Conservation (phyloP, 2,113 vertebrate species). For the Orycteropus afer region DNA sequence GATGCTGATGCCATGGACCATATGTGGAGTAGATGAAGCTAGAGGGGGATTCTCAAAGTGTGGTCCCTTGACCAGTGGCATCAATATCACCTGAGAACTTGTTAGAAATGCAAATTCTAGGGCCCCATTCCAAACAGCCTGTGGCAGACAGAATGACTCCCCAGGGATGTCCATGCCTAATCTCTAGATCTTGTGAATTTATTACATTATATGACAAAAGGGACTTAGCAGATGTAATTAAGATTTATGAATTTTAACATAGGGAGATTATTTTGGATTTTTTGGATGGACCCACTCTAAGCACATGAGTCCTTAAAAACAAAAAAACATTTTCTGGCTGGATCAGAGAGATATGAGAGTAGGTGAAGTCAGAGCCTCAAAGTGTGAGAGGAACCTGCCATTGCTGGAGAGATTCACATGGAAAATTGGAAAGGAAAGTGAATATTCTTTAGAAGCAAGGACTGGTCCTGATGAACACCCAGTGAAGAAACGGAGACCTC, state of each 20-base stretch:
- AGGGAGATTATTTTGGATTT: background rate
- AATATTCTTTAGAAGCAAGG: too few species aligned
- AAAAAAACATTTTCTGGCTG: background rate
- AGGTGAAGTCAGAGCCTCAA: background rate
- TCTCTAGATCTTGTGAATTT: background rate
- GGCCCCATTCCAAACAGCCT: background rate
- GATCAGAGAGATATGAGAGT: background rate
- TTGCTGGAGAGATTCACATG: fast-evolving
- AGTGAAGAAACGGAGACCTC: background rate
- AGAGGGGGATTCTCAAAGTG: background rate
- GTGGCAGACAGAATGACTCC: background rate
- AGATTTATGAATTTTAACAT: conserved; percentile 16
- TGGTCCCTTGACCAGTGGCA: background rate
- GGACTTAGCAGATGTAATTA: background rate
- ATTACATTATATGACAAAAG: background rate
- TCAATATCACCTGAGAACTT: background rate
- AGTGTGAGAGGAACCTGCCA: background rate
- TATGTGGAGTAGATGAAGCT: background rate
- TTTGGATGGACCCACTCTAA: background rate
- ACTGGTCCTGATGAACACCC: background rate
- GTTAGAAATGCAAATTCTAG: background rate
- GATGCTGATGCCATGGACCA: background rate
- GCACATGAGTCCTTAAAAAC: background rate
- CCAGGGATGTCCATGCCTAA: background rate
- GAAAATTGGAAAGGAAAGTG: background rate